phyloP scores from a whole-genome alignment of 1,140 invertebrate species.

The Camponotus floridanus region DNA sequence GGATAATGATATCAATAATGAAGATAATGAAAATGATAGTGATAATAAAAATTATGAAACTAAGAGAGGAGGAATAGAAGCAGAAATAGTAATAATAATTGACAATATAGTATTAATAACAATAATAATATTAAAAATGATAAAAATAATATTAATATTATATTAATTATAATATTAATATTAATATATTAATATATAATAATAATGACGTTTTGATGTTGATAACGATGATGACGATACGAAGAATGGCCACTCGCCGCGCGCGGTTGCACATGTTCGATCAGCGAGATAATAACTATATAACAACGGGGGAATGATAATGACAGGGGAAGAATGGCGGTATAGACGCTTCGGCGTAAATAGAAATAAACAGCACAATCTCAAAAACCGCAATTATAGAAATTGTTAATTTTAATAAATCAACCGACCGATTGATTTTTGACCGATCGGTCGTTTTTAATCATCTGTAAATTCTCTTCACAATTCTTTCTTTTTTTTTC shows the following conservation, averaged over 20 bases:
- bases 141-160: slow-evolving; percentile 62
- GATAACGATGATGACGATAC: slow-evolving; percentile 42
- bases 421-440: slow-evolving; percentile 35
- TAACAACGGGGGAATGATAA: slow-evolving; percentile 39
- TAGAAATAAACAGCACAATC: slow-evolving; percentile 70
- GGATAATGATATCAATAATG: slow-evolving; percentile 4
- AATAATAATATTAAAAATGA: slow-evolving; percentile 62
- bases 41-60: slow-evolving; percentile 45
- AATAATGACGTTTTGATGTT: slow-evolving; percentile 26
- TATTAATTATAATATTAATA: slow-evolving; percentile 57
- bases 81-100: slow-evolving; percentile 39
- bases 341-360: slow-evolving; percentile 56
- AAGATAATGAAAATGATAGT: neutral
- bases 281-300: slow-evolving; percentile 17
- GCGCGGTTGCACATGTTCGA: neutral
- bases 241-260: slow-evolving; percentile 35
- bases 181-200: slow-evolving; percentile 58
- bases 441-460: slow-evolving; percentile 32
- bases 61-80: slow-evolving; percentile 44
- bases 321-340: slow-evolving; percentile 50
- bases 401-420: slow-evolving; percentile 72
- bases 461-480: slow-evolving; percentile 62
- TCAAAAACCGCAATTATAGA: slow-evolving; percentile 70
- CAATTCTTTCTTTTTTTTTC: slow-evolving; percentile 55
- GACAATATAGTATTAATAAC: slow-evolving; percentile 58